Base-by-base conservation (phyloP, 2,797 vertebrate species). In the Picus viridis region DNA sequence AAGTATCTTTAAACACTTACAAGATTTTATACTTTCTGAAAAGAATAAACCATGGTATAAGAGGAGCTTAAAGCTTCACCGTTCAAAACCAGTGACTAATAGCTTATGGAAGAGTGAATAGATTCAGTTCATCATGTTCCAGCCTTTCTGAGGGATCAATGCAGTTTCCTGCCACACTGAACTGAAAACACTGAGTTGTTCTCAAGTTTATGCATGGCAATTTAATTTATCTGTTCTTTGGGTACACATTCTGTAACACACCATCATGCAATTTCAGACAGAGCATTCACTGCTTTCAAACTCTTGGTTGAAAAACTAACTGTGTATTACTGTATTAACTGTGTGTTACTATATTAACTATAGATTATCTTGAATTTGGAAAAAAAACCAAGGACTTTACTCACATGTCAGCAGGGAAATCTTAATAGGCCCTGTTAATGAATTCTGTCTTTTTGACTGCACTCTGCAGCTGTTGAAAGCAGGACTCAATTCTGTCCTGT, bases 221-320 rank as follows among this genome's bases (percentile, higher is more conserved):
- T 86, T 96, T 95, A 20, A 30, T 78, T 65, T 67, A 14, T 30
- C 51, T 0, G 0, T 54, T 26, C 7, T 57, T 54, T 76, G 34
- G 22, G 23, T n/a, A 16, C 26, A 17, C 24, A 12, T 86, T 75
- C 39, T 43, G 18, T 56, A 53, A 47, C 20, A 30, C 10, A 39
- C 4, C 2, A 0, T 51, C 3, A 1, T 67, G 54, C 63, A 30
- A 6, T 67, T 86, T 78, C 0, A 0, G 19, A 43, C 9, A 18
- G 23, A 86, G 11, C 22, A 57, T 70, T 47, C n/a, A 23, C 30
- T 72, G 24, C 62, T 92, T 94, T 83, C 63, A 83, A 15, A 39
- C 29, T 62, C 59, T 85, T 45, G 22, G 12, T 39, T 91, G 88
- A 74, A 80, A 71, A 70, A 54, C 67, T 81, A 71, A 10, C 51